phyloP scores from a whole-genome alignment of 2,888 invertebrate species.

The Drosophila mettleri region DNA sequence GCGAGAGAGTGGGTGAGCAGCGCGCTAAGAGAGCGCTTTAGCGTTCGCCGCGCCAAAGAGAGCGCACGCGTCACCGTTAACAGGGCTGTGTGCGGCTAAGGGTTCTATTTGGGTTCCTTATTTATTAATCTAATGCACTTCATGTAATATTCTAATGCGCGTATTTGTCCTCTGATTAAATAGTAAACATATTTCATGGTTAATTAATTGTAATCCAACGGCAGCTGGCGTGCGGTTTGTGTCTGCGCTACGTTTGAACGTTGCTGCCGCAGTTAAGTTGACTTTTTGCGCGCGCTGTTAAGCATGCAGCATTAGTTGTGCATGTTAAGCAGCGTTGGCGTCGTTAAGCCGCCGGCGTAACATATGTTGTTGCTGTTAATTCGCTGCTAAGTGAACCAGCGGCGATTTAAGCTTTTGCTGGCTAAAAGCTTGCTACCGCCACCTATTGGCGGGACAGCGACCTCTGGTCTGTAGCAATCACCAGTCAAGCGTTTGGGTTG shows the following conservation, averaged over 20 bases:
- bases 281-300: slow-evolving; percentile 23
- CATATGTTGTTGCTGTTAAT: slow-evolving; percentile 6
- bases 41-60: slow-evolving; percentile 16
- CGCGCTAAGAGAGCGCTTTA: slow-evolving; percentile 8
- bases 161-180: neutral
- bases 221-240: neutral
- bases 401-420: slow-evolving; percentile 6
- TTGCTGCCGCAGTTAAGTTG: neutral
- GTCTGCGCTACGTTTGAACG: neutral
- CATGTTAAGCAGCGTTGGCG: slow-evolving; percentile 1
- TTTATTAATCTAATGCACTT: neutral
- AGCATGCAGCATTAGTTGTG: slow-evolving; percentile 2
- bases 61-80: slow-evolving; percentile 1
- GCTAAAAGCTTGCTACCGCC: slow-evolving; percentile 33
- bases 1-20: slow-evolving; percentile 7
- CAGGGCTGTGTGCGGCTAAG: neutral
- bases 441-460: slow-evolving; percentile 34
- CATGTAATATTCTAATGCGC: neutral
- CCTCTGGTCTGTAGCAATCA: slow-evolving; percentile 14
- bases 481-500: slow-evolving; percentile 6
- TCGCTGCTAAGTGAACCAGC: neutral
- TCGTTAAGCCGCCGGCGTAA: slow-evolving; percentile 2
- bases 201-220: neutral
- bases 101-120: neutral
- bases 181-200: neutral